Percentiles rank a stretch among this genome's conserved stretches.
Evolutionary conservation across 2,113 vertebrate species (phyloP).

Genomic region (Nansenia antarctica): DNA sequence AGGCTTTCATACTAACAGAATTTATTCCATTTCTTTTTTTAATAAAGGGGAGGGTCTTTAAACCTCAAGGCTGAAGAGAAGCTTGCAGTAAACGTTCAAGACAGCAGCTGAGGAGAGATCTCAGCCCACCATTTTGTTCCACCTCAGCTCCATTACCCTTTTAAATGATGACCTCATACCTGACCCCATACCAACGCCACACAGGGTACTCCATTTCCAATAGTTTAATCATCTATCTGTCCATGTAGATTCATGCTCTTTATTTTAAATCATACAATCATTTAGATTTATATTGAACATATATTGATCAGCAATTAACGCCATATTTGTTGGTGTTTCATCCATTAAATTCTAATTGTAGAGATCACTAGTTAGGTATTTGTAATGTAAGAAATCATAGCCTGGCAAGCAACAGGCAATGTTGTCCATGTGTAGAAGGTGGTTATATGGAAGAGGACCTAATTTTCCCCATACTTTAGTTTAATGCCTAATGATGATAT

Average conservation of each 20-base stretch:
- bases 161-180: background rate
- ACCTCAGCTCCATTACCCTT: background rate
- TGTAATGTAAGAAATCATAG: background rate
- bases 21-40: too few relatives aligned
- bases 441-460: constrained; percentile 25
- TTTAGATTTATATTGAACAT: too few relatives aligned
- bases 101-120: too few relatives aligned
- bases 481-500: too few relatives aligned
- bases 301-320: background rate
- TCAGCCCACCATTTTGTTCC: too few relatives aligned
- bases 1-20: constrained; percentile 18
- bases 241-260: too few relatives aligned
- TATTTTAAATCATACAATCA: too few relatives aligned
- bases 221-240: too few relatives aligned
- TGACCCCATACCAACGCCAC: background rate
- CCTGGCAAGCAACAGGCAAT: background rate
- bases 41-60: constrained; percentile 1
- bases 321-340: constrained; percentile 21
- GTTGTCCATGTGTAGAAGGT: background rate
- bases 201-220: background rate
- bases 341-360: background rate
- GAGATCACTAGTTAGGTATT: constrained; percentile 14
- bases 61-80: too few relatives aligned
- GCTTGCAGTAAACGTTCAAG: too few relatives aligned
- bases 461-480: too few relatives aligned